Conservation (phyloP, 2,888 invertebrate genomes). For the Drosophila prostipennis region DNA sequence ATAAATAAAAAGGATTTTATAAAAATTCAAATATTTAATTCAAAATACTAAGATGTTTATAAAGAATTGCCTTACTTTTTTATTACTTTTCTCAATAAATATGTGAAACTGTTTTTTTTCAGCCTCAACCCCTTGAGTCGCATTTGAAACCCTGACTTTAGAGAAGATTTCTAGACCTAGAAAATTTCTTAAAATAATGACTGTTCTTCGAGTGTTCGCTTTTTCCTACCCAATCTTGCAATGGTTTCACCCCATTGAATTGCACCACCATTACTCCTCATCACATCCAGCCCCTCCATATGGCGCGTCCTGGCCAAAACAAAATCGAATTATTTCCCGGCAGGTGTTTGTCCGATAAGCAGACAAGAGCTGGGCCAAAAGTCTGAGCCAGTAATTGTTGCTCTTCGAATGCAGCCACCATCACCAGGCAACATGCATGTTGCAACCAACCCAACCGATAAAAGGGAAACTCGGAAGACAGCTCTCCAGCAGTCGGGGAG, state of each 20-base stretch:
- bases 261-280: not conserved
- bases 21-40: too few relatives aligned
- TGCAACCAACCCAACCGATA: not conserved
- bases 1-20: too few relatives aligned
- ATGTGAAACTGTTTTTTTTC: too few relatives aligned
- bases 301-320: conserved; percentile 21
- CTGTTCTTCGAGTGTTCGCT: not conserved
- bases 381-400: conserved; percentile 14
- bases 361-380: conserved; percentile 4
- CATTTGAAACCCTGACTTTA: not conserved
- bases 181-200: too few relatives aligned
- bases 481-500: conserved; percentile 5
- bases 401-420: conserved; percentile 19
- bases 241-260: conserved; percentile 3
- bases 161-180: not conserved
- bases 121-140: too few relatives aligned
- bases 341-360: conserved; percentile 38
- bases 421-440: conserved; percentile 11
- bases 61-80: too few relatives aligned
- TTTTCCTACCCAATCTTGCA: not conserved
- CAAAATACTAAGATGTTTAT: not conserved
- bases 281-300: not conserved
- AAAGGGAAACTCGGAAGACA: conserved; percentile 17
- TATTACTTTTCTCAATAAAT: too few relatives aligned
- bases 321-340: conserved; percentile 20